These are phyloP conservation scores for Chlamydotis undulata DNA, from an alignment of 2,113 vertebrate species.

Conservation along the genomic window DNA sequence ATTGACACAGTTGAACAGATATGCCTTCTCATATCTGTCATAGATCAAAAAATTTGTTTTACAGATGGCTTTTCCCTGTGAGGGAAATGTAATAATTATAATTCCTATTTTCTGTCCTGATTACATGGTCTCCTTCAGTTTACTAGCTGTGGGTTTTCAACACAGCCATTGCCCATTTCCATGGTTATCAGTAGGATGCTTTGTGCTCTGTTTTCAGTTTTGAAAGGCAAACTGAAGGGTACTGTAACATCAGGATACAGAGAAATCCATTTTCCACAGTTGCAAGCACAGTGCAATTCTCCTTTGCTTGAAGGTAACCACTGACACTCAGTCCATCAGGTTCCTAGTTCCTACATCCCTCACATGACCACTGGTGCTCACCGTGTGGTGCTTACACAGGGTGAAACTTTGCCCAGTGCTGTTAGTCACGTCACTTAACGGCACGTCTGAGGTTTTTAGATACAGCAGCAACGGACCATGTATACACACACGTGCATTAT, in stretches of 20 bases:
- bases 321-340: neutral
- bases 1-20: neutral
- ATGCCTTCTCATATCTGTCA: neutral
- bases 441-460: neutral
- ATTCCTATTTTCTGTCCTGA: neutral
- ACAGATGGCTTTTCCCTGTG: neutral
- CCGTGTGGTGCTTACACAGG: rapidly evolving
- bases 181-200: neutral
- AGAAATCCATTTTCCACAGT: neutral
- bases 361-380: neutral
- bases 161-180: neutral
- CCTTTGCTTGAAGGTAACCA: neutral
- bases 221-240: neutral
- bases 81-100: neutral
- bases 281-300: neutral
- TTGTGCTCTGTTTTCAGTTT: neutral
- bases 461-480: neutral
- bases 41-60: neutral
- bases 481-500: too few relatives aligned
- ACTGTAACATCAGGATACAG: neutral
- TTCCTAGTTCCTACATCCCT: neutral
- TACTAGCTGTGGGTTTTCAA: neutral
- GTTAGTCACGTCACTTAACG: neutral
- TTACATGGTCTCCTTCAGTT: neutral
- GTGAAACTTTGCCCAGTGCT: neutral